Evolutionary conservation across 2,888 invertebrate species (phyloP).

Genomic region (Leuctra nigra): DNA sequence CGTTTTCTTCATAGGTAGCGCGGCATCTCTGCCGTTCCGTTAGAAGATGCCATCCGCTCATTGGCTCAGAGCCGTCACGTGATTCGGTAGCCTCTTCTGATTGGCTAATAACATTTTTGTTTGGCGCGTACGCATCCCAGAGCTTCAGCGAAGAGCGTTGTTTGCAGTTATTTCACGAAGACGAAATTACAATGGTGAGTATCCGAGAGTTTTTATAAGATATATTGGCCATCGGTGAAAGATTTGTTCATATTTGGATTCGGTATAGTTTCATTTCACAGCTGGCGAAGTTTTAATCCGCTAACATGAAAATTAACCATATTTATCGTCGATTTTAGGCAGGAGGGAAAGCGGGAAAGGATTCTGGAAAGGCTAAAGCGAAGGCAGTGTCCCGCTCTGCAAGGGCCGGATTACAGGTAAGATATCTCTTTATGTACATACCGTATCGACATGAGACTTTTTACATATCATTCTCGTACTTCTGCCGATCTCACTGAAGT

Average conservation of each 20-base stretch:
- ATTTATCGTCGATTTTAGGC: conserved; percentile 66
- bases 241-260: conserved; percentile 31
- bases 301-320: conserved; percentile 51
- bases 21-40: conserved; percentile 17
- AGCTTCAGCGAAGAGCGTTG: conserved; percentile 22
- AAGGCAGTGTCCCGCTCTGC: conserved; percentile 99
- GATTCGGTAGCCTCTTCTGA: conserved; percentile 31
- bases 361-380: conserved; percentile 98
- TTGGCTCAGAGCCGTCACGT: conserved; percentile 40
- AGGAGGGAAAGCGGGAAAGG: conserved; percentile 99
- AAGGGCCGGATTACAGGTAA: conserved; percentile 96
- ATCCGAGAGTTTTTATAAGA: conserved; percentile 39
- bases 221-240: conserved; percentile 36
- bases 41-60: conserved; percentile 26
- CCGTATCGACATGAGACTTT: no score
- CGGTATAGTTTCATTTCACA: conserved; percentile 39
- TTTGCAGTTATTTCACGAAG: conserved; percentile 21
- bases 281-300: conserved; percentile 52
- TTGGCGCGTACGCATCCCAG: conserved; percentile 39
- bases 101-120: conserved; percentile 25
- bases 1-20: not conserved
- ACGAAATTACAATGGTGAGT: conserved; percentile 42
- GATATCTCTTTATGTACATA: conserved; percentile 32
- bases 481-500: no score
- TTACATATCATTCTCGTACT: no score